Evolutionary conservation across 2,888 invertebrate genomes (phyloP).

Genomic region (Noctua janthe): DNA sequence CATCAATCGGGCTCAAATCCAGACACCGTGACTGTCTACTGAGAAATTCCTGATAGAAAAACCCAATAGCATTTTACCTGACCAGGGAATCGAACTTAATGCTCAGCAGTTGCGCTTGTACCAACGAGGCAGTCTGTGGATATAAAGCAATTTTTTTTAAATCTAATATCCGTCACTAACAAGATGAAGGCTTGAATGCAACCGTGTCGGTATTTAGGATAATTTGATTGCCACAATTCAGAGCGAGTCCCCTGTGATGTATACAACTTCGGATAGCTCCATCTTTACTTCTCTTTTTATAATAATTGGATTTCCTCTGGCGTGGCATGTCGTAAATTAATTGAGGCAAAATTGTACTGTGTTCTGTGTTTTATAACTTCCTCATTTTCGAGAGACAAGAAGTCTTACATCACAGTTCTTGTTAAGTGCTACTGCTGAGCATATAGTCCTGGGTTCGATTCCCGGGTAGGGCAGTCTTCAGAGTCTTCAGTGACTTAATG

Average conservation of each 20-base stretch:
- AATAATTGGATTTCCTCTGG: conserved; percentile 48
- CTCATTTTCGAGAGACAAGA: background rate
- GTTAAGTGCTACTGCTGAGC: too few species aligned
- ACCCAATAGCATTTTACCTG: background rate
- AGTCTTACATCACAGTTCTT: too few species aligned
- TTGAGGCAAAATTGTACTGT: conserved; percentile 6
- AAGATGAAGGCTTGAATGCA: conserved; percentile 11
- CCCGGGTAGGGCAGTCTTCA: too few species aligned
- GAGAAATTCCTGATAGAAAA: background rate
- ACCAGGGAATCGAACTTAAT: background rate
- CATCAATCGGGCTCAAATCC: background rate
- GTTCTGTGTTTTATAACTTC: background rate
- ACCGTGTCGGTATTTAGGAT: conserved; percentile 44
- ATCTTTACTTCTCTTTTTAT: conserved; percentile 36
- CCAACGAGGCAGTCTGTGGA: background rate
- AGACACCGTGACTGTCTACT: background rate
- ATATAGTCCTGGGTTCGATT: too few species aligned
- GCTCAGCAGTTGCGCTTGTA: background rate
- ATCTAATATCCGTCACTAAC: background rate
- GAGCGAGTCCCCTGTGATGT: conserved; percentile 29
- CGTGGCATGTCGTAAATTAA: conserved; percentile 37
- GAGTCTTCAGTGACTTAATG: too few species aligned
- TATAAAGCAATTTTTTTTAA: background rate
- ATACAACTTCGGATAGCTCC: conserved; percentile 12
- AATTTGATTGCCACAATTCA: conserved; percentile 65